Evolutionary conservation across 2,888 invertebrate genomes (phyloP).

Genomic region (Tiphia femorata): DNA sequence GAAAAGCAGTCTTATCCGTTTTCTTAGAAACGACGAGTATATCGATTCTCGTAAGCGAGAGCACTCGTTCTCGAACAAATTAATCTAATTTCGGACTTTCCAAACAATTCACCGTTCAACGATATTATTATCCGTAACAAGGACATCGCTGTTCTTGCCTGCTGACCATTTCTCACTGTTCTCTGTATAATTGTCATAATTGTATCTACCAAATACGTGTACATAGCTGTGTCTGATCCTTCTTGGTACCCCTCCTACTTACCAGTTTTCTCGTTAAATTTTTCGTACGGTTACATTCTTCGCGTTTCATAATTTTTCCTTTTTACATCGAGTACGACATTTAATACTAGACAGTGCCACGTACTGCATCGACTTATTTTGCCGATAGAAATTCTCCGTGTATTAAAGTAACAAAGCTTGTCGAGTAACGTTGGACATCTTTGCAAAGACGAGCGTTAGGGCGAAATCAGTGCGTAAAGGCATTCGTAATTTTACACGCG

Average conservation of each 20-base stretch:
- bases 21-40: conserved; percentile 4
- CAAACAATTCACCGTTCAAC: neutral
- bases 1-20: conserved; percentile 26
- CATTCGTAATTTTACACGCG: too few species aligned
- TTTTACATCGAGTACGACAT: neutral
- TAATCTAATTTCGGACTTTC: too few species aligned
- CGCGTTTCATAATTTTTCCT: conserved; percentile 1
- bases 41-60: too few species aligned
- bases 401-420: too few species aligned
- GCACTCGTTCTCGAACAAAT: too few species aligned
- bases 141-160: conserved; percentile 50
- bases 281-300: conserved; percentile 5
- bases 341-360: too few species aligned
- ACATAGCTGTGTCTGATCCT: conserved; percentile 44
- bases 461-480: too few species aligned
- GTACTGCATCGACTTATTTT: too few species aligned
- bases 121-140: conserved; percentile 38
- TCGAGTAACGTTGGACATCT: too few species aligned
- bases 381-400: too few species aligned
- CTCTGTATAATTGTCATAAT: conserved; percentile 45
- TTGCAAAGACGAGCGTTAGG: too few species aligned
- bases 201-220: conserved; percentile 42
- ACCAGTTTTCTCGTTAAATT: neutral
- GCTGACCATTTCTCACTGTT: conserved; percentile 45
- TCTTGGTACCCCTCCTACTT: conserved; percentile 2